Evolutionary conservation across 2,888 invertebrate species (phyloP), one percentile per base, ranked within the genome.

Genomic region (Mythimna ferrago): DNA sequence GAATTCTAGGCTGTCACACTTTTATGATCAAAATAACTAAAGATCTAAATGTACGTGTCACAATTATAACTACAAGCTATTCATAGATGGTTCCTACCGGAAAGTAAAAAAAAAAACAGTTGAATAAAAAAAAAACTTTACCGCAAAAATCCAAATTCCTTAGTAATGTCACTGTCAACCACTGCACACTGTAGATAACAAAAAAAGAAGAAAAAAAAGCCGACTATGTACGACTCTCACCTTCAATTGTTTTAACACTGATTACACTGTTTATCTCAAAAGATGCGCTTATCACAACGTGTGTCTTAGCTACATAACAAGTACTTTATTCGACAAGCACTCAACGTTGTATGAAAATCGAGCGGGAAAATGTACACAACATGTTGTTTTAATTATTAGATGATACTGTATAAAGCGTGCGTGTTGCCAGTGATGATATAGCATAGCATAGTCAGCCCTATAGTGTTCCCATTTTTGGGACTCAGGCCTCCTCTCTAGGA

Each of bases 191-290:
- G 35, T 7, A 26, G 16, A 74, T 51, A n/a, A 26, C 10, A 72
- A 19, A 57, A 48, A 38, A 62, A 41, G 10, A n/a, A 14, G 21
- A 14, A 32, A 60, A 78, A 63, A 54, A 2, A n/a, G 10, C 16
- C 1, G 10, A 14, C 41, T 38, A 21, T 10, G 41, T 16, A 19
- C 19, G 26, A 53, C 35, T 58, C 35, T 76, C 69, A 78, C 85
- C 74, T 85, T 72, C 65, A 77, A 68, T 76, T 70, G 63, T 72
- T 67, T 62, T 21, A 68, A 21, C 70, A 74, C 62, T 81, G 68
- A 76, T 75, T 79, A 75, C 78, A 76, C 75, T 66, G 6, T 73
- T 67, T 83, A 85, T 86, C 86, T 81, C n/a, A 41, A 63, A 70
- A 76, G 76, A 72, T 76, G 66, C 51, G 26, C 66, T 80, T 85